Percentiles rank a stretch among this genome's conserved stretches.
These are phyloP conservation scores for Pygoscelis adeliae DNA, from an alignment of 2,113 vertebrate species.

Conservation along the genomic window DNA sequence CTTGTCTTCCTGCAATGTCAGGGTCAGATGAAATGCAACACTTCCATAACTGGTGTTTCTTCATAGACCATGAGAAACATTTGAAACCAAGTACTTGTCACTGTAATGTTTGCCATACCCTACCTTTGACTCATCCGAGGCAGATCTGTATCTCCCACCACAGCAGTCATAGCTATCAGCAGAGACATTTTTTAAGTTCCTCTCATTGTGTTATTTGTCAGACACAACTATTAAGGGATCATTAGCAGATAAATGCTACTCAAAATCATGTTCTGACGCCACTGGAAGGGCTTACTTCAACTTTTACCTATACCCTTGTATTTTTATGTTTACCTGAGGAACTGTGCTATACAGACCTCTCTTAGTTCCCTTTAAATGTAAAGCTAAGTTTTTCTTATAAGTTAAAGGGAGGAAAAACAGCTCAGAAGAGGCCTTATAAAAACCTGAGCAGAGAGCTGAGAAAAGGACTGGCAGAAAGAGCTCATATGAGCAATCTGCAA, in stretches of 20 bases:
- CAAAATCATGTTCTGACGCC: not conserved
- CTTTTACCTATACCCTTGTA: not conserved
- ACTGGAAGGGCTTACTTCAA: not conserved
- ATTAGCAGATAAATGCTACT: not conserved
- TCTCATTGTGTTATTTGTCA: conserved; percentile 2
- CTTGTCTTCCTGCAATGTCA: not conserved
- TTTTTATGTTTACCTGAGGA: not conserved
- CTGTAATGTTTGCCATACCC: not conserved
- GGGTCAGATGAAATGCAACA: not conserved
- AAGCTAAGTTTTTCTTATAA: not conserved
- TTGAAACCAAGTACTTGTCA: not conserved
- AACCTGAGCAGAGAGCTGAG: not conserved
- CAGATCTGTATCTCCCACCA: conserved; percentile 28
- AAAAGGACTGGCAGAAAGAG: not conserved
- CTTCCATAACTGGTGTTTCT: conserved; percentile 65
- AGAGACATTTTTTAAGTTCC: conserved; percentile 18
- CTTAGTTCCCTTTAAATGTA: not conserved
- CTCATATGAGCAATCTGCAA: not conserved
- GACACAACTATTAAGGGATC: not conserved
- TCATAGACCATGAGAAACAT: not conserved
- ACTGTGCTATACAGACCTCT: not conserved
- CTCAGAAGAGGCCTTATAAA: not conserved
- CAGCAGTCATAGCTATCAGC: not conserved
- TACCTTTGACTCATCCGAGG: not conserved
- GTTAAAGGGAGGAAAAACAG: not conserved